Base-by-base conservation (phyloP, 2,888 invertebrate species). In the Phalangium opilio region DNA sequence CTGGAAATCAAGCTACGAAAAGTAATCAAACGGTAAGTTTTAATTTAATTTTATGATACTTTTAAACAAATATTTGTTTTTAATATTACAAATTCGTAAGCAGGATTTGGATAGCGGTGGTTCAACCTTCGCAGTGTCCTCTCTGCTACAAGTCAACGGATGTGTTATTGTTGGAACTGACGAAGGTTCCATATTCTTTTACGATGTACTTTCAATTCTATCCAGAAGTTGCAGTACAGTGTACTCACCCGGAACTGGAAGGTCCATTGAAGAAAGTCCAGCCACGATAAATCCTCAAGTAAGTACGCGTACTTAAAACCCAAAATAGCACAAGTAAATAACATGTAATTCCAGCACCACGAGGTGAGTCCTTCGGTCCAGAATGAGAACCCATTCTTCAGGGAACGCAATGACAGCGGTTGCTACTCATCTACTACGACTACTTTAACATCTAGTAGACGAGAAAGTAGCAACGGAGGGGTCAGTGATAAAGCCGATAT, bases 141-240 rank as follows among this genome's bases (percentile, higher is more conserved):
- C 67, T 27, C 57, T 69, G 11, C 57, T 69, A 41, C 64, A 64
- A 32, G 58, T 63, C 45, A 64, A 63, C 35, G 58, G 63, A 47
- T 57, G 60, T 4, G 61, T 72, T 12, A 69, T 70, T 69, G 63
- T 72, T 7, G 72, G 71, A 5, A 70, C 70, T 3, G 68, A 66
- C 2, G 68, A 70, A 52, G 72, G 72, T 15, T 68, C 62, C 48
- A 55, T 67, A 19, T 60, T 63, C 44, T 62, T 64, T 21, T 67
- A 64, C 50, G 65, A 66, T 32, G 47, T 60, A 2, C 43, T 18
- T n/a, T 17, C 8, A 15, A 15, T 15, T 38, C 4, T 38, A 8
- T 38, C 38, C 10, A 3, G 38, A 17, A 38, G 38, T 2, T 8
- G 17, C n/a, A 38, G 38, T 2, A n/a, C 38, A 10, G 38, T 18